A percentile compares a stretch with the other conserved stretches of the same genome.
Conservation (phyloP, 2,797 vertebrate species). For the Cossypha heuglini region DNA sequence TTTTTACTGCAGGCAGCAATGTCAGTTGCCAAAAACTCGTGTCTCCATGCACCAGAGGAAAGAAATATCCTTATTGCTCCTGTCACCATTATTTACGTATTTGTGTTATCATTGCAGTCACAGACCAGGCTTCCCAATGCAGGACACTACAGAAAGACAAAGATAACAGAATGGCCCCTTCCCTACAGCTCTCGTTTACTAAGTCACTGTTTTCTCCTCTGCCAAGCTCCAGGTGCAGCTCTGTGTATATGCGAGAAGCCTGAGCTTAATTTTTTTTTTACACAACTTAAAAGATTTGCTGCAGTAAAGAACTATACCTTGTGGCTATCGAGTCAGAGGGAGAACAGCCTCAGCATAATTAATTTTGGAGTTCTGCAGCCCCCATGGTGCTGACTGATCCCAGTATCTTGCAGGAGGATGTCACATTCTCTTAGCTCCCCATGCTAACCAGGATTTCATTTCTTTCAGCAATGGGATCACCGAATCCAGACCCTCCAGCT, state of each 20-base stretch:
- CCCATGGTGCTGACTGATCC: neutral
- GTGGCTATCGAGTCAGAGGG: neutral
- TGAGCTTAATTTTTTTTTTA: neutral
- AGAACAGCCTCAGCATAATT: neutral
- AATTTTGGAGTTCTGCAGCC: neutral
- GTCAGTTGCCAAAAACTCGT: neutral
- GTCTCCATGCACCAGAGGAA: neutral
- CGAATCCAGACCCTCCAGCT: neutral
- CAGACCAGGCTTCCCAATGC: neutral
- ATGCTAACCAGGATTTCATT: rapidly evolving
- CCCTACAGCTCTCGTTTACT: neutral
- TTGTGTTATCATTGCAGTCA: neutral
- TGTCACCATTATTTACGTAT: neutral
- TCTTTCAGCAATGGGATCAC: neutral
- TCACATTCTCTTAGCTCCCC: neutral
- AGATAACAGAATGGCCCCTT: neutral
- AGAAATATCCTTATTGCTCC: neutral
- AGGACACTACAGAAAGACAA: neutral
- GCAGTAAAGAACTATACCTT: neutral
- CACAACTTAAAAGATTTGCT: neutral
- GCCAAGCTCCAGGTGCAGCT: neutral
- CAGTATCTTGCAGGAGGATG: neutral
- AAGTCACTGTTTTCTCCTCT: neutral
- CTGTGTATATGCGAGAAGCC: neutral
- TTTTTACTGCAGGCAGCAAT: neutral